Percentiles rank a stretch among this genome's conserved stretches.
These are phyloP conservation scores for Steatornis caripensis DNA, from an alignment of 2,113 vertebrate species.

Conservation along the genomic window DNA sequence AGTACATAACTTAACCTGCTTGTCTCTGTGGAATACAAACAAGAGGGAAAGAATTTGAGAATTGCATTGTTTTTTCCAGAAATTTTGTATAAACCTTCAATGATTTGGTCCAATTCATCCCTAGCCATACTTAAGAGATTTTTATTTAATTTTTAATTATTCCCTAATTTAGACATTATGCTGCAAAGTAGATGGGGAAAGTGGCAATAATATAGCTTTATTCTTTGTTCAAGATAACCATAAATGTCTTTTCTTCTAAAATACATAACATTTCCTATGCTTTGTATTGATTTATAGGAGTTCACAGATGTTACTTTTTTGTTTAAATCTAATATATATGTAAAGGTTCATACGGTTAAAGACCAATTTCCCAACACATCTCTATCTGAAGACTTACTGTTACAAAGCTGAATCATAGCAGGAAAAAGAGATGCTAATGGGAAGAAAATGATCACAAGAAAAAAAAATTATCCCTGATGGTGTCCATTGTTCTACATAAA, in stretches of 20 bases:
- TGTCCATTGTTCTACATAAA: neutral
- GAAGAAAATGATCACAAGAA: neutral
- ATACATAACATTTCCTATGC: accelerated
- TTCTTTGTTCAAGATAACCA: neutral
- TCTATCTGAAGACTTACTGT: neutral
- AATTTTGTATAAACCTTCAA: neutral
- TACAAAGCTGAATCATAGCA: neutral
- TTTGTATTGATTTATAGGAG: neutral
- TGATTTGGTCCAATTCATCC: accelerated
- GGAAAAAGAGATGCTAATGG: neutral
- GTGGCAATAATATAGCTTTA: neutral
- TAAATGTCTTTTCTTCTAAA: neutral
- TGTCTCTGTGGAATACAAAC: neutral
- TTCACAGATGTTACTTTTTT: neutral
- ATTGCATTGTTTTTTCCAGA: neutral
- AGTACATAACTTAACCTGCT: neutral
- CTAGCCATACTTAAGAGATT: neutral
- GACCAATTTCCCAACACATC: neutral
- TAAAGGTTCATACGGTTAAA: neutral
- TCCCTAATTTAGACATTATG: neutral
- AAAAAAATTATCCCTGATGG: neutral
- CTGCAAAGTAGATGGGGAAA: neutral
- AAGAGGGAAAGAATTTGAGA: neutral
- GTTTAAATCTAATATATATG: neutral
- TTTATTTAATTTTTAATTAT: neutral